Percentiles rank a stretch among this genome's conserved stretches.
phyloP scores from a whole-genome alignment of 1,140 invertebrate genomes.

The Andricus grossulariae region DNA sequence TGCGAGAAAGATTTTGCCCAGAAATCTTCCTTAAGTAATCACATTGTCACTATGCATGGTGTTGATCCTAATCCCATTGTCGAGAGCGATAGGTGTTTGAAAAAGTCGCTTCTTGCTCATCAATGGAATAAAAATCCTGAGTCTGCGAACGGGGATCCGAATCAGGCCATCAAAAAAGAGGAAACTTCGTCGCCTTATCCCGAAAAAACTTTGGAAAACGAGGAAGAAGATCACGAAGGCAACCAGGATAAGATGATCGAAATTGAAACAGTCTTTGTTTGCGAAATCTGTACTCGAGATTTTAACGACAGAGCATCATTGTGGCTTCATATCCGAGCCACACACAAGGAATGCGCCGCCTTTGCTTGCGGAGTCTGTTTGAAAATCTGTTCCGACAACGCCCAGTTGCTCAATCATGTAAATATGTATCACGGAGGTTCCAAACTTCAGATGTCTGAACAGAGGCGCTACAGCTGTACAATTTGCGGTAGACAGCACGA shows the following conservation, averaged over 20 bases:
- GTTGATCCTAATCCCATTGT: slow-evolving; percentile 69
- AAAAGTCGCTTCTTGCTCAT: slow-evolving; percentile 48
- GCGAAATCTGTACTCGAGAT: slow-evolving; percentile 76
- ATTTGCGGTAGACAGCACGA: slow-evolving; percentile 80
- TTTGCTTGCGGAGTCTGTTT: slow-evolving; percentile 79
- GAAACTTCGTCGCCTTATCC: slow-evolving; percentile 41
- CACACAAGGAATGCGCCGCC: slow-evolving; percentile 77
- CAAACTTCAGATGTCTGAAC: slow-evolving; percentile 68
- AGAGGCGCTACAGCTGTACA: slow-evolving; percentile 74
- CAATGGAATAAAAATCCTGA: slow-evolving; percentile 52
- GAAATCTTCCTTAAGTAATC: slow-evolving; percentile 71
- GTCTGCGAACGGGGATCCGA: slow-evolving; percentile 39
- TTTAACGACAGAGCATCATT: slow-evolving; percentile 77
- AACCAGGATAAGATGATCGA: slow-evolving; percentile 66
- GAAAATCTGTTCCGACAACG: slow-evolving; percentile 75
- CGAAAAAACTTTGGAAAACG: slow-evolving; percentile 39
- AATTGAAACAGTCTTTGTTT: slow-evolving; percentile 74
- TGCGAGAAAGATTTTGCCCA: slow-evolving; percentile 73
- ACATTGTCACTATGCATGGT: slow-evolving; percentile 72
- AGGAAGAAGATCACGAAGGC: slow-evolving; percentile 59
- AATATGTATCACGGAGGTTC: slow-evolving; percentile 74
- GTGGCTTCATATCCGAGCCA: slow-evolving; percentile 78
- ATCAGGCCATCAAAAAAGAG: slow-evolving; percentile 48
- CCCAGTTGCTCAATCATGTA: slow-evolving; percentile 75
- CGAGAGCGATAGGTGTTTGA: slow-evolving; percentile 69